Evolutionary conservation across 2,113 vertebrate genomes (phyloP).

Genomic region (Archilochus colubris): DNA sequence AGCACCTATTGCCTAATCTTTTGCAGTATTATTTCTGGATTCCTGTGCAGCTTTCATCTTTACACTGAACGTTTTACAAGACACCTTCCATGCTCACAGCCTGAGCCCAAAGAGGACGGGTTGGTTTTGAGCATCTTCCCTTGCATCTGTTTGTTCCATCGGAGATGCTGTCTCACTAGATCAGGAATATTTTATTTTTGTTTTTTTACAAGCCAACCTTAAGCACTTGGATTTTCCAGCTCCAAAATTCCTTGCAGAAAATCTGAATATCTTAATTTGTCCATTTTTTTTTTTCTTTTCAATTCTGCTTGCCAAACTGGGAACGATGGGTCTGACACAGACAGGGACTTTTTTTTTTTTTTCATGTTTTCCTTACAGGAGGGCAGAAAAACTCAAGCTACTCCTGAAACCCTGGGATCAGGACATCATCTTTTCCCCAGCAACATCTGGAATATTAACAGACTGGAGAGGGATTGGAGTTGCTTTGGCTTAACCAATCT

Average conservation of each 20-base stretch:
- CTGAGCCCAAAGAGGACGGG: background rate
- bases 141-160: slow-evolving; percentile 1
- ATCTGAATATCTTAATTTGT: background rate
- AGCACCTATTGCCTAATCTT: slow-evolving; percentile 23
- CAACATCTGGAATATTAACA: slow-evolving; percentile 63
- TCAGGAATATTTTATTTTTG: background rate
- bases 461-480: slow-evolving; percentile 7
- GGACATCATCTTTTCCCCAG: slow-evolving; percentile 46
- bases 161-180: background rate
- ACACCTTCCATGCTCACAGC: background rate
- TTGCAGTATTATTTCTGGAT: slow-evolving; percentile 35
- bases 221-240: slow-evolving; percentile 10
- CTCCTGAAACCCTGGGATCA: background rate
- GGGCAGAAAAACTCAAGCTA: background rate
- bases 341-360: background rate
- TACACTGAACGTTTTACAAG: background rate
- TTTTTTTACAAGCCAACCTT: slow-evolving; percentile 33
- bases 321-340: background rate
- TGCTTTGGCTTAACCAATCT: slow-evolving; percentile 26
- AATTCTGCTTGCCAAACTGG: background rate
- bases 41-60: slow-evolving; percentile 34
- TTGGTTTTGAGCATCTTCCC: background rate
- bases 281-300: background rate
- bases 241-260: background rate
- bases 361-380: background rate